phyloP scores from a whole-genome alignment of 2,113 vertebrate genomes.

The Hippocampus guttulatus region DNA sequence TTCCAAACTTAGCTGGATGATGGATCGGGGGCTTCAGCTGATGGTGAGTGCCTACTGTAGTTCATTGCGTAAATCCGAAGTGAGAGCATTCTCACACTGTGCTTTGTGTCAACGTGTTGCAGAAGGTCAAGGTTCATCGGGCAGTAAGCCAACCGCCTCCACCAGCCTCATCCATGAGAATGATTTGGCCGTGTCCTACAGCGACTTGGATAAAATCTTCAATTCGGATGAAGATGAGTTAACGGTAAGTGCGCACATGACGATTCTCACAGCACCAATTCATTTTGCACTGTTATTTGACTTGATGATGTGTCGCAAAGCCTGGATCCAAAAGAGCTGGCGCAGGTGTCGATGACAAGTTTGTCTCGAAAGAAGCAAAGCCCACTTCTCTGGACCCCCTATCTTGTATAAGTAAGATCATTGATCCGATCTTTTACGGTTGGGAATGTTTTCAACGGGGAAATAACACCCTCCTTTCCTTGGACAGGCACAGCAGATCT shows the following conservation, averaged over 20 bases:
- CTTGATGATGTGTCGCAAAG: constrained; percentile 53
- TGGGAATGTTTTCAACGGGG: background rate
- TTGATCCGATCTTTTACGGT: background rate
- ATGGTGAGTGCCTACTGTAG: constrained; percentile 71
- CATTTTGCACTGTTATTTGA: background rate
- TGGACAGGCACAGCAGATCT: constrained; percentile 89
- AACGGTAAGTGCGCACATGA: constrained; percentile 70
- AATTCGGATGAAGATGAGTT: constrained; percentile 94
- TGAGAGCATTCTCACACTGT: background rate
- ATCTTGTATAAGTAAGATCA: constrained; percentile 87
- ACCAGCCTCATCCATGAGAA: constrained; percentile 90
- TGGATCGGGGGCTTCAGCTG: constrained; percentile 75
- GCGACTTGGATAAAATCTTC: constrained; percentile 93
- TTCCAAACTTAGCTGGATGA: constrained; percentile 77
- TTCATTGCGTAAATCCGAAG: background rate
- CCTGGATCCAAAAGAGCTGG: constrained; percentile 84
- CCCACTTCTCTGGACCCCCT: constrained; percentile 79
- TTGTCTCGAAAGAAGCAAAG: constrained; percentile 83
- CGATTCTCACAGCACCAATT: background rate
- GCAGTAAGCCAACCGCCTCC: constrained; percentile 83
- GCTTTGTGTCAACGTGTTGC: constrained; percentile 14
- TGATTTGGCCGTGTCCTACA: constrained; percentile 86
- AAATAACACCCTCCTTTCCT: constrained; percentile 3
- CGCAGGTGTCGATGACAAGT: constrained; percentile 81
- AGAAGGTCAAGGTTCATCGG: constrained; percentile 83